Conservation (phyloP, 2,113 vertebrate species). For the Lophochroa leadbeateri region DNA sequence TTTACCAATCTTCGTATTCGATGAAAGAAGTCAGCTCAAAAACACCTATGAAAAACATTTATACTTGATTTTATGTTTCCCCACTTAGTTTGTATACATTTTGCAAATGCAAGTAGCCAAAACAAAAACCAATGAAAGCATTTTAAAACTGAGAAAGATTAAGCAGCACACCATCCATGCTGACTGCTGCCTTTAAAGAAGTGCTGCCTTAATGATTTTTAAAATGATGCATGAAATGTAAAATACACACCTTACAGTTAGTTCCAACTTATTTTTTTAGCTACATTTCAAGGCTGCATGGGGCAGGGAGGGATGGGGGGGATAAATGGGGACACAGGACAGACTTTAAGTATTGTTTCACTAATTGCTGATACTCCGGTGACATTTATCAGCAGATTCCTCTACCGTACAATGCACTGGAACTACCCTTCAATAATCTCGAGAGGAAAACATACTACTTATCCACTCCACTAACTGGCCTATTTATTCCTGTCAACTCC, state of each 20-base stretch:
- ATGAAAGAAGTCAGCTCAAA: constrained; percentile 19
- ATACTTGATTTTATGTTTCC: neutral
- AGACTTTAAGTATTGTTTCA: neutral
- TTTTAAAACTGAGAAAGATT: neutral
- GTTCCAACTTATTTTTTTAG: neutral
- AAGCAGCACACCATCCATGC: neutral
- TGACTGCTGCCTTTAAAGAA: neutral
- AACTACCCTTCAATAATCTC: neutral
- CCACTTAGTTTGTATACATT: neutral
- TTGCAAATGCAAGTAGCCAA: neutral
- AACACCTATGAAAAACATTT: constrained; percentile 45
- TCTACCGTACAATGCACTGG: rapidly evolving
- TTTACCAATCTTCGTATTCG: neutral
- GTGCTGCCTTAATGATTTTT: neutral
- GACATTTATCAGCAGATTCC: neutral
- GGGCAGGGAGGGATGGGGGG: rapidly evolving
- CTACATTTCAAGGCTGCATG: neutral
- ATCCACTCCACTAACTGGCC: neutral
- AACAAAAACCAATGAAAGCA: neutral
- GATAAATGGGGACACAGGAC: neutral
- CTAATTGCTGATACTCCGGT: no score
- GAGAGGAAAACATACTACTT: rapidly evolving
- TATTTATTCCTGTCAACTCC: neutral
- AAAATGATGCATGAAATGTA: rapidly evolving
- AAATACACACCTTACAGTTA: neutral